Base-by-base conservation (phyloP, 2,113 vertebrate species). In the Camelus dromedarius region DNA sequence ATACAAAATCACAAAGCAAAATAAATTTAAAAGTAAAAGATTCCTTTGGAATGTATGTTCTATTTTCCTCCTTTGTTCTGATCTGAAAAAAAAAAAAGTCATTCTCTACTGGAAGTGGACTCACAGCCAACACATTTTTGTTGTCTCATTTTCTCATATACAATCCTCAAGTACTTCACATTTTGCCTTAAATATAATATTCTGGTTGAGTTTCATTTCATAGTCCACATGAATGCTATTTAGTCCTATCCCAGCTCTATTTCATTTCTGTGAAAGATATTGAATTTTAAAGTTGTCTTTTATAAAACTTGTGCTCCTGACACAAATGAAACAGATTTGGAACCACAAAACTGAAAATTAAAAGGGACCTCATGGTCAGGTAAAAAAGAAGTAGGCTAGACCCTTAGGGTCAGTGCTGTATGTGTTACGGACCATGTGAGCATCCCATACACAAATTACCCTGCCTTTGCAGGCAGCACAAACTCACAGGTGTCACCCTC, bases 271-370 rank as follows among this genome's bases (percentile, higher is more conserved):
- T 80, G 76, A 86, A 95, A 96, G 69, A 73, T 95, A 96, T 8
- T 96, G 88, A 91, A 95, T 96, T 93, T 92, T 94, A 91, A 93
- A 70, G 50, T 89, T 96, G 14, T 91, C 20, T 92, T 96, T 95
- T 84, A 72, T 91, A 62, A 95, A 93, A 87, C 50, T 46, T 96
- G 35, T 66, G 6, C 15, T 92, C 46, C 89, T 86, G 85, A 85
- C 26, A 86, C 46, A 91, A 93, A 86, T 77, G 70, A 77, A 76
- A 97, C n/a, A 86, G 91, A 86, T 30, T 13, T 91, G 77, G 28
- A 91, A 52, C 46, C 50, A 81, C 16, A 80, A 64, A 96, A 64
- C 26, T 64, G 84, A 93, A 96, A 95, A 95, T 86, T 79, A 95
- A 90, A 82, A 35, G 42, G 62, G 38, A 91, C 66, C 4, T 38